These are phyloP conservation scores for Leucoma salicis DNA, from an alignment of 2,888 invertebrate species.

Conservation along the genomic window DNA sequence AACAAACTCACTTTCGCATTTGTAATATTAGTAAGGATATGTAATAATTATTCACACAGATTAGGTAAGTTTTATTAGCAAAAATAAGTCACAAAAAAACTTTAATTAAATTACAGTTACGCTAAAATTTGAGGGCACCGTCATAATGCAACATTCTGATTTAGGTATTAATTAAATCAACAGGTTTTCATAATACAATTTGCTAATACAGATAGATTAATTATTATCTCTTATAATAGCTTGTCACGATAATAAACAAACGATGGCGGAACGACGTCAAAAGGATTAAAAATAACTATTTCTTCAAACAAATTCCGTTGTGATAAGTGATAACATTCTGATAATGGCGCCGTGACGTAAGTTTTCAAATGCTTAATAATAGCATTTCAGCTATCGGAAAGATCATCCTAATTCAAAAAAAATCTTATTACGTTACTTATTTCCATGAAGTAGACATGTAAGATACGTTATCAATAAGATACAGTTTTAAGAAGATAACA, in stretches of 20 bases:
- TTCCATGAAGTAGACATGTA: constrained; percentile 4
- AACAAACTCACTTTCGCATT: too few relatives aligned
- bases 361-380: neutral
- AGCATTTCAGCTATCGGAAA: constrained; percentile 7
- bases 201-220: constrained; percentile 12
- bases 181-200: too few relatives aligned
- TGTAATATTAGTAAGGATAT: too few relatives aligned
- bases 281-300: constrained; percentile 54
- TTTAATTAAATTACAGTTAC: too few relatives aligned
- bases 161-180: too few relatives aligned
- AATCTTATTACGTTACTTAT: constrained; percentile 7
- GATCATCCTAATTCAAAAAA: constrained; percentile 18
- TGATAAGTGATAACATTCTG: constrained; percentile 50
- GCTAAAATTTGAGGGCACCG: too few relatives aligned
- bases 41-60: constrained; percentile 12
- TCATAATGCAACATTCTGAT: too few relatives aligned
- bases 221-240: constrained; percentile 19
- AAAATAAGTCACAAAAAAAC: too few relatives aligned
- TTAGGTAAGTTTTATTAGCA: too few relatives aligned
- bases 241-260: constrained; percentile 36
- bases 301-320: constrained; percentile 52
- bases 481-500: too few relatives aligned
- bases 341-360: constrained; percentile 19
- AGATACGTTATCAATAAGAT: neutral
- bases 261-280: constrained; percentile 40